Percentiles rank a stretch among this genome's conserved stretches.
Conservation (phyloP, 2,113 vertebrate genomes). For the Pipra filicauda region DNA sequence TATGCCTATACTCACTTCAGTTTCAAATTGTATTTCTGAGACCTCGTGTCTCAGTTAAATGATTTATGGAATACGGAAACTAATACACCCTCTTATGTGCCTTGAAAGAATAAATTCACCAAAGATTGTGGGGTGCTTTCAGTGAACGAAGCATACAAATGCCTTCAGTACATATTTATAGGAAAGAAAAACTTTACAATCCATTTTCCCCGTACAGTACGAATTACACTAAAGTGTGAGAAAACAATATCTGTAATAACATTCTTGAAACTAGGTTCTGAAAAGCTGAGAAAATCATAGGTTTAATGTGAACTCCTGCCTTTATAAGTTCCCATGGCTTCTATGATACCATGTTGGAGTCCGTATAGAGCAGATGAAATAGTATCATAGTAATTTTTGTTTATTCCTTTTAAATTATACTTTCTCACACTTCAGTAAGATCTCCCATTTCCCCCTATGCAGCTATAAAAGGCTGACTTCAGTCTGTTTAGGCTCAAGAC, state of each 20-base stretch:
- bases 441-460: neutral
- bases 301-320: constrained; percentile 30
- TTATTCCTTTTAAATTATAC: constrained; percentile 29
- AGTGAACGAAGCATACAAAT: neutral
- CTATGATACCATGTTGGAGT: neutral
- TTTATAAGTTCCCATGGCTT: constrained; percentile 16
- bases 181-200: neutral
- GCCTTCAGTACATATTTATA: neutral
- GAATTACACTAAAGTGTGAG: neutral
- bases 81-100: neutral
- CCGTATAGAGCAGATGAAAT: neutral
- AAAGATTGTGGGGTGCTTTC: neutral
- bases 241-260: constrained; percentile 38
- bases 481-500: constrained; percentile 43
- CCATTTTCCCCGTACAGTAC: neutral
- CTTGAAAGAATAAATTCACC: neutral
- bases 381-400: constrained; percentile 14
- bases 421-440: constrained; percentile 24
- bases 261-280: neutral
- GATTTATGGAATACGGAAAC: neutral
- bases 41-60: neutral
- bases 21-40: neutral
- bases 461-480: constrained; percentile 51
- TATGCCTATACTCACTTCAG: neutral
- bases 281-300: constrained; percentile 34